Base-by-base conservation (phyloP, 2,113 vertebrate species). In the Myxocyprinus asiaticus region DNA sequence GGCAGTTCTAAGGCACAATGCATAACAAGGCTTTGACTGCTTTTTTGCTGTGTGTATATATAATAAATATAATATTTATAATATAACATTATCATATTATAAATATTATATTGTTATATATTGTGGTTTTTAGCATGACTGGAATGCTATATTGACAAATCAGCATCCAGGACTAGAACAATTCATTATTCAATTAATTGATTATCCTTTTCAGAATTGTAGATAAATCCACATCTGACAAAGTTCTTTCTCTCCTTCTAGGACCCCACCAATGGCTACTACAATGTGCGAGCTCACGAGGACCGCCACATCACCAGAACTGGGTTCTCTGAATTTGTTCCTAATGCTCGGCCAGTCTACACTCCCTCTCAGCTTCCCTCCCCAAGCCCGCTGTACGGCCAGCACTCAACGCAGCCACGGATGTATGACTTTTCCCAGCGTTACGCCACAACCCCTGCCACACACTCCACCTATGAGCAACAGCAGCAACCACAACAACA, bases 221-320 rank as follows among this genome's bases (percentile, higher is more conserved):
- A 66, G 42, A 14, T 58, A 8, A 17, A 50, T 69, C 5, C 11
- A 62, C 6, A n/a, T 10, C 6, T 17, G 9, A 7, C 42, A 17
- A 0, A 43, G 61, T 64, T 77, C 58, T 44, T 62, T 9, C 11
- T 7, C 15, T 66, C 45, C 14, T 65, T 6, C 4, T 64, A 97
- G 96, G 96, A 96, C 76, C 95, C 96, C 67, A 96, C 95, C 33
- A 96, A 97, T 0, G 95, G 95, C 62, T 97, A 96, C 90, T 97
- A 96, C 88, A 97, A 97, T 51, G 95, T 97, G 4, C 94, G 91
- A 11, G 95, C 94, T 71, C 93, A 96, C 4, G 94, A 95, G 14
- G 94, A 95, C 71, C 92, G 91, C 2, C 84, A 92, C 14, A 86
- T 92, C 55, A 87, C 90, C 51, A 84, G 90, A 75, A 92, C 90